Base-by-base conservation (phyloP, 2,888 invertebrate species). In the Deilephila porcellus region DNA sequence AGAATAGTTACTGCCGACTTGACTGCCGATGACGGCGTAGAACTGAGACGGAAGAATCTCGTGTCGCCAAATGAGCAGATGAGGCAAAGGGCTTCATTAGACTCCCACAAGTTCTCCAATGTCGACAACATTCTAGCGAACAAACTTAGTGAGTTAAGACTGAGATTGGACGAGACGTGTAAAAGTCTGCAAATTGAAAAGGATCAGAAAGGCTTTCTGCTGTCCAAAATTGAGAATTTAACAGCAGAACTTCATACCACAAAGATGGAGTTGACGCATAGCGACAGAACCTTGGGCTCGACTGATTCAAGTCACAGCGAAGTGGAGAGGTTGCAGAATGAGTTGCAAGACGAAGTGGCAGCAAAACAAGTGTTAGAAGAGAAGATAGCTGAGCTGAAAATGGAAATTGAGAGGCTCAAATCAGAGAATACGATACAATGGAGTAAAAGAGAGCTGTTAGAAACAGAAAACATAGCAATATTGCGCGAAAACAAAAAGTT, bases 391-490 rank as follows among this genome's bases (percentile, higher is more conserved):
- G 94, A 94, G 77, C 80, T 86, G 19, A 92, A 88, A 83, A 93
- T 94, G 87, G 91, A 98, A 96, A 90, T 98, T 80, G 98, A 99
- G 87, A 95, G 97, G 80, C 93, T 98, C 19, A 98, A 99, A 93
- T 97, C 97, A 0, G 99, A 99, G 92, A 99, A 99, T 91, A 98
- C 98, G 0, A 96, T 97, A 0, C 99, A 99, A 88, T 99, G 98
- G 98, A 98, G 97, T 25, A 98, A 98, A 88, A 94, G 98, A 5
- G 99, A 99, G 90, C 95, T 98, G 7, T 88, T 99, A 71, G 99
- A 99, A 91, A 98, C 98, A 0, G 98, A 99, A 83, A 98, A 98
- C 87, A 95, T 98, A 82, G 96, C 97, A 0, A 94, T 99, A 78
- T 97, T 99, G 85, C 95, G 98, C 59, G 98, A 99, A 82, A 98